phyloP scores from a whole-genome alignment of 2,113 vertebrate species.

The Craseonycteris thonglongyai region DNA sequence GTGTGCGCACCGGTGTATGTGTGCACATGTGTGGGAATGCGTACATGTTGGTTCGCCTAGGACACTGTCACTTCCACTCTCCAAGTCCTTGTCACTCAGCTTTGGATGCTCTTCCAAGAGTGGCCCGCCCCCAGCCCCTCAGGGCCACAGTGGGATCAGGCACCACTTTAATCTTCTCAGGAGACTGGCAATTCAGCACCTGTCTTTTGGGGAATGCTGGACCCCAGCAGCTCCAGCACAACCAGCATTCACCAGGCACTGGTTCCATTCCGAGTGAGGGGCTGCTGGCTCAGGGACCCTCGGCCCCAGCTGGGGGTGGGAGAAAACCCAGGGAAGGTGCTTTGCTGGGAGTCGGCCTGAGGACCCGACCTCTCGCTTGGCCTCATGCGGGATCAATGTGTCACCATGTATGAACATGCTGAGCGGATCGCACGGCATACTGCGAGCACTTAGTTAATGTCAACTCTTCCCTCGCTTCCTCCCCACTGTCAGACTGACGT shows the following conservation, averaged over 20 bases:
- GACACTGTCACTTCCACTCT: background rate
- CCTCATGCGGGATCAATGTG: fast-evolving
- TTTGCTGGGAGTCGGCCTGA: background rate
- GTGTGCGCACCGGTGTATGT: background rate
- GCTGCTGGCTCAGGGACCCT: background rate
- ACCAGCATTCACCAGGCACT: too few species aligned
- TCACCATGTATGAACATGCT: fast-evolving
- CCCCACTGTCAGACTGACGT: fast-evolving
- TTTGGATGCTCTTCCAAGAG: background rate
- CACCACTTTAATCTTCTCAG: too few species aligned
- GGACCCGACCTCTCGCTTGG: background rate
- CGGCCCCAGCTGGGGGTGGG: background rate
- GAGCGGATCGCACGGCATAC: fast-evolving
- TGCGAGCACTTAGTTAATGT: fast-evolving
- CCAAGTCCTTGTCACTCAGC: background rate
- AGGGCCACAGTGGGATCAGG: too few species aligned
- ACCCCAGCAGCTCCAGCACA: background rate
- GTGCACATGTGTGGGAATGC: too few species aligned
- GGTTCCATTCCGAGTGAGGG: fast-evolving
- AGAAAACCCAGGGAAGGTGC: background rate
- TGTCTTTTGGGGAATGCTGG: background rate
- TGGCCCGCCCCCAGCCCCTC: too few species aligned
- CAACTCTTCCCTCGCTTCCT: background rate
- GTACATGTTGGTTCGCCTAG: fast-evolving
- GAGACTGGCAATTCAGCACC: background rate